Conservation (phyloP, 2,888 invertebrate species). For the Folsomia manolachei region DNA sequence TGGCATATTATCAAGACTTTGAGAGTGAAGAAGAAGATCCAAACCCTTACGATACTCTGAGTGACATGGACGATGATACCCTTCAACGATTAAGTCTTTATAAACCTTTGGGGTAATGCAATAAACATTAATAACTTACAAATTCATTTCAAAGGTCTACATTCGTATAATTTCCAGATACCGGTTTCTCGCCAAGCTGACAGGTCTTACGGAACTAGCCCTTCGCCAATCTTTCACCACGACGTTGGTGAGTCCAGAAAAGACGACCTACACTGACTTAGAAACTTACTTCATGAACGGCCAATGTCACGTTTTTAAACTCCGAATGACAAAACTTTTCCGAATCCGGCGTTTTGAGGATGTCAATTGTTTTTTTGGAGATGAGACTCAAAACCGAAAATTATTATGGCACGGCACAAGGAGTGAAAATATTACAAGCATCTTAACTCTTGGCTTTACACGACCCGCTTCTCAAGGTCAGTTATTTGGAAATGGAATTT, state of each 20-base stretch:
- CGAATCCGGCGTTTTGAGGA: background rate
- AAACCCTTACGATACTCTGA: background rate
- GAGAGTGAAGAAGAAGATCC: background rate
- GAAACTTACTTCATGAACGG: constrained; percentile 13
- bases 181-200: background rate
- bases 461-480: background rate
- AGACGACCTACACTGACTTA: background rate
- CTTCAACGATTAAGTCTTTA: background rate
- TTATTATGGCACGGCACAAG: constrained; percentile 16
- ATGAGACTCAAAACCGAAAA: background rate
- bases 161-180: no score
- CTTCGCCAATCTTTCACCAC: background rate
- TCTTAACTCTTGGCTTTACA: constrained; percentile 2
- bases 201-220: background rate
- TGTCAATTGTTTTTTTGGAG: background rate
- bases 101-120: background rate
- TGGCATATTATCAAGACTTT: background rate
- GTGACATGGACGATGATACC: background rate
- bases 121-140: background rate
- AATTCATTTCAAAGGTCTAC: no score
- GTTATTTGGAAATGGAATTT: constrained; percentile 20
- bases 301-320: constrained; percentile 5
- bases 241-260: background rate
- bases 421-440: constrained; percentile 3
- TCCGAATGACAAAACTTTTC: constrained; percentile 2